These are phyloP conservation scores for Lochmaea capreae DNA, from an alignment of 2,888 invertebrate species.

Conservation along the genomic window DNA sequence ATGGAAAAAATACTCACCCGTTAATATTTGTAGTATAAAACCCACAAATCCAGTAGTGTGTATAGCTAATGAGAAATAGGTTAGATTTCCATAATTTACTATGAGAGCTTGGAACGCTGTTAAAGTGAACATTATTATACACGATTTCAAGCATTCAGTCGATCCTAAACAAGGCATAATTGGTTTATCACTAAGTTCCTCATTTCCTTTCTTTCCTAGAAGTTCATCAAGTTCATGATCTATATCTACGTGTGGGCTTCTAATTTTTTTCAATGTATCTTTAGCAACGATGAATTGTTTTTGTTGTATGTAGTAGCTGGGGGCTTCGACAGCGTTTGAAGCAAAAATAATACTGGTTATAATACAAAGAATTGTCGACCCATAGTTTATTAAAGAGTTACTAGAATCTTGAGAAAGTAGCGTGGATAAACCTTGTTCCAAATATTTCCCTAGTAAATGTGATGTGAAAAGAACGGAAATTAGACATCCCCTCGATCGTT, in stretches of 20 bases:
- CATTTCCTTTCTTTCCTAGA: background rate
- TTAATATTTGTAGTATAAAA: no score
- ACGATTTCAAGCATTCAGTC: background rate
- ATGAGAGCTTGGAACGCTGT: background rate
- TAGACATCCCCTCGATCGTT: background rate
- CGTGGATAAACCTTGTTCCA: background rate
- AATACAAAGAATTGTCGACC: background rate
- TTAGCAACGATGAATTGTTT: background rate
- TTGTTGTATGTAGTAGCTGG: background rate
- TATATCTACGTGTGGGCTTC: background rate
- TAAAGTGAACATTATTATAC: background rate
- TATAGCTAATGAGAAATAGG: background rate
- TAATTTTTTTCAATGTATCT: background rate
- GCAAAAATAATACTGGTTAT: background rate
- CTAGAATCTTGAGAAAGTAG: background rate
- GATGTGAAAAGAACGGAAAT: background rate
- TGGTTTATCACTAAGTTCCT: background rate
- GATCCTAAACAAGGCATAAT: background rate
- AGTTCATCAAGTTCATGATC: constrained; percentile 9
- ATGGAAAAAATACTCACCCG: no score
- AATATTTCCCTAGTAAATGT: background rate
- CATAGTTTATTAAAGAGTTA: background rate
- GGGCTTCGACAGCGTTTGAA: background rate
- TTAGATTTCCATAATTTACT: background rate
- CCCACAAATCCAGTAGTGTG: background rate